Base-by-base conservation (phyloP, 2,113 vertebrate species). In the Ictalurus punctatus region DNA sequence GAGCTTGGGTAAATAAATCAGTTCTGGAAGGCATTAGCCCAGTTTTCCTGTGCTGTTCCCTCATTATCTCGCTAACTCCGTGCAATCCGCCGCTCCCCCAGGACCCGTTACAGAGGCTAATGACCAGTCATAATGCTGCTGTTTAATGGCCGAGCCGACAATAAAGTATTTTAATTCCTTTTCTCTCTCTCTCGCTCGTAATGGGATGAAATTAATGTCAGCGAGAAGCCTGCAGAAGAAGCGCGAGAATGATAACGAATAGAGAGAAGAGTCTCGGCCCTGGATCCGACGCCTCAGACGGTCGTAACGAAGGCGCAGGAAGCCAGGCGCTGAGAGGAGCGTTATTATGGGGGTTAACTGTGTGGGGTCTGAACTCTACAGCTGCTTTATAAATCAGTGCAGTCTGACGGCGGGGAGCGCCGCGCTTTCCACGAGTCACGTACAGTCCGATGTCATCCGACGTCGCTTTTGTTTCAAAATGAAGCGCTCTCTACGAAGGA, bases 131-230 rank as follows among this genome's bases (percentile, higher is more conserved):
- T 94, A 94, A 95, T 93, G 88, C 94, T 91, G 92, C 94, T 93
- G 94, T 94, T 95, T 95, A 95, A 95, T 91, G 91, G 92, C 91
- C 93, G 73, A 65, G 91, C 92, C 91, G 91, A 93, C 94, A 93
- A 94, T 94, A 94, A 94, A 95, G 93, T 91, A 89, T 93, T 94
- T 93, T 93, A 93, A 95, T 95, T 94, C 93, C 89, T 94, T 93
- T 94, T 95, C 93, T 94, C 92, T 93, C 94, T 93, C 93, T 93
- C 91, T 40, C 25, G 54, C 91, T 93, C 88, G 91, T 95, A 95
- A 95, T 94, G 91, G 93, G 93, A 92, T 91, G 92, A 94, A 88
- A 94, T 95, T 94, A 94, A 95, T 93, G 94, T 92, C 94, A 91
- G 23, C 81, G 88, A 85, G 92, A 87, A 69, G 91, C 90, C 91